phyloP scores from a whole-genome alignment of 2,888 invertebrate genomes.

The Barypeithes pellucidus region DNA sequence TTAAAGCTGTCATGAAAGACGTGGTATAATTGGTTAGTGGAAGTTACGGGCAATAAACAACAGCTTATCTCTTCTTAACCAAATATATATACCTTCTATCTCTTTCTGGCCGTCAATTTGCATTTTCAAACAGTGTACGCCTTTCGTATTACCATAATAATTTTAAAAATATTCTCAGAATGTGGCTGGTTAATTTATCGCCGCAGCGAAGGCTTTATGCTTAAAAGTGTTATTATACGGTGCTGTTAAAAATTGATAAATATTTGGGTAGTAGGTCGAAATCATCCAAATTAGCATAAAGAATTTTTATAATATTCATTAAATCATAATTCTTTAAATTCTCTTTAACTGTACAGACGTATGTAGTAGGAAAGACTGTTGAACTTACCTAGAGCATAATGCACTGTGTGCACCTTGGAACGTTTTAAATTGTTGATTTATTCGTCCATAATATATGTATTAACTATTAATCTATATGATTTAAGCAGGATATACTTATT shows the following conservation, averaged over 20 bases:
- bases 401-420: no score
- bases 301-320: no score
- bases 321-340: no score
- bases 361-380: no score
- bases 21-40: constrained; percentile 71
- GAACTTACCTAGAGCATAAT: no score
- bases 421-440: no score
- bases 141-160: constrained; percentile 71
- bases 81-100: constrained; percentile 54
- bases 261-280: constrained; percentile 5
- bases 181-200: constrained; percentile 59
- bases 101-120: constrained; percentile 71
- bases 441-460: no score
- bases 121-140: constrained; percentile 71
- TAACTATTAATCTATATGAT: no score
- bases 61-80: constrained; percentile 63
- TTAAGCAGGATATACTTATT: no score
- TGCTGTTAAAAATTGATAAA: constrained; percentile 25
- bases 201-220: constrained; percentile 41
- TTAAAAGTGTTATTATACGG: constrained; percentile 47
- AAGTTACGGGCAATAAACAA: constrained; percentile 70
- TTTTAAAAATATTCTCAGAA: constrained; percentile 68
- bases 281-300: not conserved
- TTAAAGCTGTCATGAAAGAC: constrained; percentile 71
- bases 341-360: no score